phyloP scores from a whole-genome alignment of 1,140 invertebrate genomes.

The Leptestheria dahalacensis region DNA sequence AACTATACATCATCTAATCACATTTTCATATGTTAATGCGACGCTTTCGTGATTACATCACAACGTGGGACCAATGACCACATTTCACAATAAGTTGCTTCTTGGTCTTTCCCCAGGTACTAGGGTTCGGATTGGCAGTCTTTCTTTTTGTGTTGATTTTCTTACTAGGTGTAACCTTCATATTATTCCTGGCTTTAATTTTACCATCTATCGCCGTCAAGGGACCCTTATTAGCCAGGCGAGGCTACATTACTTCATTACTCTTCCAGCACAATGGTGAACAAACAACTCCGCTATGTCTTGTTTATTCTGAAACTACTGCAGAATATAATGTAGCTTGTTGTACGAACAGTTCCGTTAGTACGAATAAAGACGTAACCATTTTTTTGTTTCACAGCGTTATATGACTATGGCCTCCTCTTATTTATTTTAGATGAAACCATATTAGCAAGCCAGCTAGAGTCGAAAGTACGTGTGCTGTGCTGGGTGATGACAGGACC shows the following conservation, averaged over 20 bases:
- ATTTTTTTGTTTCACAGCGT: too few species aligned
- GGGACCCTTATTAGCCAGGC: background rate
- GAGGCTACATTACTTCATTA: background rate
- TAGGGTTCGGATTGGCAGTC: background rate
- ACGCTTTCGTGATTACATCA: too few species aligned
- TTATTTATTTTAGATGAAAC: background rate
- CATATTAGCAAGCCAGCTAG: constrained; percentile 2
- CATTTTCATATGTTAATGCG: too few species aligned
- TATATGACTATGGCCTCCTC: background rate
- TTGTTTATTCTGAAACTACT: too few species aligned
- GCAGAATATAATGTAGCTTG: too few species aligned
- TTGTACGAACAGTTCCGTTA: too few species aligned
- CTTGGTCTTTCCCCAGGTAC: background rate
- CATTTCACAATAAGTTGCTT: too few species aligned
- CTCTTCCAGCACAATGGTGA: constrained; percentile 6
- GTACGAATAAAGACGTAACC: too few species aligned
- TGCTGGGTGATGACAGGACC: constrained; percentile 96
- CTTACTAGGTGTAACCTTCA: background rate
- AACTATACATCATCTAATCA: too few species aligned
- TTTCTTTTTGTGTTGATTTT: background rate
- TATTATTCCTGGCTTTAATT: background rate
- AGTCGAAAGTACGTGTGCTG: constrained; percentile 45
- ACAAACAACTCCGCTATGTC: background rate
- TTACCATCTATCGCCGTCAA: background rate
- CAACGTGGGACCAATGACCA: background rate